These are phyloP conservation scores for Hypomecis atomaria DNA, from an alignment of 2,888 invertebrate species.

Conservation along the genomic window DNA sequence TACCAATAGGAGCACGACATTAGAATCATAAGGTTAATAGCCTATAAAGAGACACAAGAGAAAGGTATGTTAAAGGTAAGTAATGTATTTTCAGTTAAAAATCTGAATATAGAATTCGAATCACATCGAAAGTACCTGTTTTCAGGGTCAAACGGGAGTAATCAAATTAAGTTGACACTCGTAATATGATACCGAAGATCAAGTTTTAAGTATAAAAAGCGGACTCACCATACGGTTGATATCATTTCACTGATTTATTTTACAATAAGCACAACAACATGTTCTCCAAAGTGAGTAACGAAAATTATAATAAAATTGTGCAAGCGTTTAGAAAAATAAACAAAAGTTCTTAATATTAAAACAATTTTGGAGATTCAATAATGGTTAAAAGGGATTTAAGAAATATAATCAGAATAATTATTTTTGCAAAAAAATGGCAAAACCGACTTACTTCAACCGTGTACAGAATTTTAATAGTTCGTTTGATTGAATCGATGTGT, in stretches of 20 bases:
- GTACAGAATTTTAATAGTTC: too few species aligned
- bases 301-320: background rate
- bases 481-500: too few species aligned
- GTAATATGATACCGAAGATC: conserved; percentile 28
- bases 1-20: too few species aligned
- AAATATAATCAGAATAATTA: too few species aligned
- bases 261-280: conserved; percentile 4
- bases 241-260: conserved; percentile 8
- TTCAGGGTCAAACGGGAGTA: conserved; percentile 22
- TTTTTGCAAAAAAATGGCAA: too few species aligned
- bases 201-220: conserved; percentile 62
- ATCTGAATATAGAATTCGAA: background rate
- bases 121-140: conserved; percentile 21
- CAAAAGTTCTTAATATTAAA: background rate
- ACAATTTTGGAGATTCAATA: too few species aligned
- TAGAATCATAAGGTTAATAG: too few species aligned
- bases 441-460: too few species aligned
- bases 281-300: conserved; percentile 12
- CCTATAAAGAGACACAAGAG: too few species aligned
- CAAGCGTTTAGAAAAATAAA: background rate
- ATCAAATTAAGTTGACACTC: conserved; percentile 6
- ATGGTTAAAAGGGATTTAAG: too few species aligned
- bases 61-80: too few species aligned
- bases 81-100: too few species aligned
- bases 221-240: conserved; percentile 39